Conservation (phyloP, 1,140 invertebrate species). For the Mizuhopecten yessoensis region DNA sequence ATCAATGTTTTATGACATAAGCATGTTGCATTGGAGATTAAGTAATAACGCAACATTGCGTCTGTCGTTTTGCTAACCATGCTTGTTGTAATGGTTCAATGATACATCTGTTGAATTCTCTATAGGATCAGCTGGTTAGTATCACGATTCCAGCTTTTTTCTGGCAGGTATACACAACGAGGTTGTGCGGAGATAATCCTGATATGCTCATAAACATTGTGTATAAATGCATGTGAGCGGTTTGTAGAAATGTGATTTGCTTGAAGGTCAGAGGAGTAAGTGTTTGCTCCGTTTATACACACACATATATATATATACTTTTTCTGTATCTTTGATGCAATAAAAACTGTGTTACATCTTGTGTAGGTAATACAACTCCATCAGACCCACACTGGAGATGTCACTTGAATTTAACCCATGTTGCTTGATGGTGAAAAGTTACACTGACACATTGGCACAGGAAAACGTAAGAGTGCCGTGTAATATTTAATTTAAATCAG, state of each 20-base stretch:
- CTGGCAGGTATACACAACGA: background rate
- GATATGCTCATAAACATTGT: background rate
- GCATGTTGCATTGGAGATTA: background rate
- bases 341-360: background rate
- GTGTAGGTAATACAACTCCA: background rate
- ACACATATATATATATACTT: background rate
- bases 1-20: background rate
- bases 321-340: background rate
- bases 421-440: background rate
- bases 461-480: background rate
- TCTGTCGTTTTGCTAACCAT: background rate
- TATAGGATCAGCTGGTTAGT: background rate
- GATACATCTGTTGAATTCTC: background rate
- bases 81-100: background rate
- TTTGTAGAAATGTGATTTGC: background rate
- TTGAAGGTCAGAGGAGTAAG: slow-evolving; percentile 17
- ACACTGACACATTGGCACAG: background rate
- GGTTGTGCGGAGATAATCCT: background rate
- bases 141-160: background rate
- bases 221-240: background rate
- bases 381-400: background rate
- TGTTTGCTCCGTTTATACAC: background rate
- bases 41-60: background rate
- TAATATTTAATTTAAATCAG: background rate
- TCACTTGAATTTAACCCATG: background rate